Evolutionary conservation across 2,797 vertebrate genomes (phyloP), one percentile per base, ranked within the genome.

Genomic region (Gorsachius magnificus): DNA sequence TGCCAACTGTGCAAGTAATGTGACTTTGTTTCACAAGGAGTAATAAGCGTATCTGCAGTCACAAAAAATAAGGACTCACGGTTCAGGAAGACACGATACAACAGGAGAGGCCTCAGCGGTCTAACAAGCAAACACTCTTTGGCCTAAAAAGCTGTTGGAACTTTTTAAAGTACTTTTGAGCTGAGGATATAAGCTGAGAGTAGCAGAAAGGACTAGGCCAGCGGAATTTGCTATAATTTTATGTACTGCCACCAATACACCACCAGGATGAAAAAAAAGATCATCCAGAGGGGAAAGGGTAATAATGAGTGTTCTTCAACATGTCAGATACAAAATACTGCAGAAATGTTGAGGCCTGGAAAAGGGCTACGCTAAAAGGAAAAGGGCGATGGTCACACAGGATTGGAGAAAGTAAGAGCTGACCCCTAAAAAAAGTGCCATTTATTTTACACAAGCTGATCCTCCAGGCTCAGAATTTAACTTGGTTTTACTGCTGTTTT

Each of bases 401-500:
- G 31, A 88, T 1, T 54, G 58, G 58, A 68, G 58, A 79, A 91
- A 75, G 29, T 89, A 95, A 89, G 45, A 93, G 69, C 84, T 94
- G 95, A 95, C 90, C 89, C 43, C 51, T 77, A 43, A 74, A 93
- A 81, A 85, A 74, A 48, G 22, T 35, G 66, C 24, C 50, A 38
- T 51, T 84, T 91, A 61, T 93, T 79, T 83, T 13, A 83, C 66
- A 83, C 63, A 69, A 78, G 35, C 63, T 81, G 61, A 68, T 93
- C 65, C 63, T 92, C 57, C 35, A 46, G 86, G 94, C 87, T 91
- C 54, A 76, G 54, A 89, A 91, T 97, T 94, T 89, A 89, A 89
- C 93, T 91, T 87, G 48, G 5, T 89, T 92, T 96, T 91, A 96
- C 79, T 82, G 90, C 58, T 79, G n/a, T 87, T 96, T 96, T 95